Evolutionary conservation across 2,888 invertebrate genomes (phyloP).

Genomic region (Ophioninae sp.): DNA sequence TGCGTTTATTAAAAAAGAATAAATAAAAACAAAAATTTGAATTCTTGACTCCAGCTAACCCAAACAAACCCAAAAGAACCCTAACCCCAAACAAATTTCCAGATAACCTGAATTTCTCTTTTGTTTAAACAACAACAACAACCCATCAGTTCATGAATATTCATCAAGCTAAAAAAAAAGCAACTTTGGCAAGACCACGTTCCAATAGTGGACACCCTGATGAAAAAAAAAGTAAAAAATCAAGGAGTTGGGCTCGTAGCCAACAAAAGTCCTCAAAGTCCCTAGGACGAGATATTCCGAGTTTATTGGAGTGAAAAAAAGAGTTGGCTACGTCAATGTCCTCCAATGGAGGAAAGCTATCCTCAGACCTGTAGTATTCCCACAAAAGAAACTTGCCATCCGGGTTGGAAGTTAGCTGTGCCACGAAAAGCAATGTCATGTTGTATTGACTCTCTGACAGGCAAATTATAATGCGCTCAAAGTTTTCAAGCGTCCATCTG

Average conservation of each 20-base stretch:
- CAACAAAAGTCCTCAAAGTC: too few species aligned
- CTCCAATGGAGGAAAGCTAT: not conserved
- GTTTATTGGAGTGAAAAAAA: too few species aligned
- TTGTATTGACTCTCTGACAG: slow-evolving; percentile 46
- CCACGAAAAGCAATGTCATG: slow-evolving; percentile 3
- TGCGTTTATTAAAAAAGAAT: too few species aligned
- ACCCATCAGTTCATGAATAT: not conserved
- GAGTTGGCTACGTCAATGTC: not conserved
- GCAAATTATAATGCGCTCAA: slow-evolving; percentile 52
- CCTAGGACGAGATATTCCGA: too few species aligned
- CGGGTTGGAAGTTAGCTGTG: too few species aligned
- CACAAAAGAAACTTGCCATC: not conserved
- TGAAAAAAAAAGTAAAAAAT: not conserved
- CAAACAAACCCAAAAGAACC: too few species aligned
- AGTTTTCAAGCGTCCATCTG: slow-evolving; percentile 49
- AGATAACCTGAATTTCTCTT: too few species aligned
- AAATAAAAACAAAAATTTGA: too few species aligned
- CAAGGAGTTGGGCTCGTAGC: not conserved
- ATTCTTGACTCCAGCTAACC: too few species aligned
- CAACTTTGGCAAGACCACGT: not conserved
- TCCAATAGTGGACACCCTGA: not conserved
- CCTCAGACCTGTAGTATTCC: not conserved
- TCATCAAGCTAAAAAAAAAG: not conserved
- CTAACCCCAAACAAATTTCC: too few species aligned
- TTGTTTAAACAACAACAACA: too few species aligned